Conservation (phyloP, 2,113 vertebrate species). For the Callionymus lyra region DNA sequence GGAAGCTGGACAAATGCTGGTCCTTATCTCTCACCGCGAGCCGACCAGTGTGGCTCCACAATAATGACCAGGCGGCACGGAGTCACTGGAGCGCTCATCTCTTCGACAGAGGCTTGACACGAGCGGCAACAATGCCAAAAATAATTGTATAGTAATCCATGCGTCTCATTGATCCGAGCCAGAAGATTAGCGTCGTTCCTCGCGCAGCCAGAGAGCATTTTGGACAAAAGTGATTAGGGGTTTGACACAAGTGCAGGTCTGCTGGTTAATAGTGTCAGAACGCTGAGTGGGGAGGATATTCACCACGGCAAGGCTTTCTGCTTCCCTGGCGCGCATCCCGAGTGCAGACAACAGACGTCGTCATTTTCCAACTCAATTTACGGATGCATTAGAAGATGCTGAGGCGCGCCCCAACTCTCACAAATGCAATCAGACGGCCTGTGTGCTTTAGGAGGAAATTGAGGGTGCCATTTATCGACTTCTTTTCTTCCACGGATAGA, state of each 20-base stretch:
- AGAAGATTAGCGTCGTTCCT: not conserved
- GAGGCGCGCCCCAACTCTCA: conserved; percentile 52
- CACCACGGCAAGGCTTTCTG: conserved; percentile 34
- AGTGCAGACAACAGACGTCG: conserved; percentile 54
- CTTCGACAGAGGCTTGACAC: no score
- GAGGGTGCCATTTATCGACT: conserved; percentile 45
- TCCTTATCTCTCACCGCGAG: conserved; percentile 42
- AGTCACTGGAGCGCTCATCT: conserved; percentile 29
- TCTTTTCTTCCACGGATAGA: conserved; percentile 16
- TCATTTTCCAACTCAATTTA: conserved; percentile 65
- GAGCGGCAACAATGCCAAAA: no score
- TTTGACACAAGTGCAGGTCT: conserved; percentile 33
- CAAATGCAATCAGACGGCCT: conserved; percentile 57
- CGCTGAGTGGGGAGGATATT: conserved; percentile 18
- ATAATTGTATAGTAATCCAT: no score
- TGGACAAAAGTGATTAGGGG: conserved; percentile 3
- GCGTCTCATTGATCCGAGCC: not conserved
- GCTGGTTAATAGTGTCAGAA: conserved; percentile 27
- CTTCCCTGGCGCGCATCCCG: conserved; percentile 39
- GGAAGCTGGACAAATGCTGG: conserved; percentile 39
- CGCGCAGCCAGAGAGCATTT: not conserved
- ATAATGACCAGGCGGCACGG: conserved; percentile 34
- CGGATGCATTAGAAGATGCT: conserved; percentile 58
- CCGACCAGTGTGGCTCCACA: conserved; percentile 36
- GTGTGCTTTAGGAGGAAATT: conserved; percentile 52